Conservation (phyloP, 2,797 vertebrate species). For the Rhadinocentrus ornatus region DNA sequence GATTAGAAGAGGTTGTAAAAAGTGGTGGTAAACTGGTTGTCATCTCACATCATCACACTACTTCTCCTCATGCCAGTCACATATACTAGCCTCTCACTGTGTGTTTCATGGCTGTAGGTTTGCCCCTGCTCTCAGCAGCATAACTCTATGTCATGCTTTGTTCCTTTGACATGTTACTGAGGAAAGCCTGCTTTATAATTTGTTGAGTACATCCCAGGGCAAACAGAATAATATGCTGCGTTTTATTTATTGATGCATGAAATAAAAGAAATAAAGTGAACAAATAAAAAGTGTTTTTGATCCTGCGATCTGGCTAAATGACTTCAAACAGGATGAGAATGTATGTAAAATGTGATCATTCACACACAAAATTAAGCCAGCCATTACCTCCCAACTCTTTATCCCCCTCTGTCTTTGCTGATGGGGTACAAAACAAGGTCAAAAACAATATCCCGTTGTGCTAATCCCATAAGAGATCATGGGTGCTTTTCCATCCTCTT, state of each 20-base stretch:
- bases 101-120: constrained; percentile 24
- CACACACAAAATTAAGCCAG: neutral
- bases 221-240: neutral
- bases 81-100: constrained; percentile 7
- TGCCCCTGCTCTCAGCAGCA: neutral
- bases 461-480: constrained; percentile 70
- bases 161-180: constrained; percentile 44
- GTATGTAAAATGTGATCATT: neutral
- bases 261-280: neutral
- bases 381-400: neutral
- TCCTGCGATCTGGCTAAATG: neutral
- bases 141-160: constrained; percentile 40
- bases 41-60: neutral
- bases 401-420: constrained; percentile 21
- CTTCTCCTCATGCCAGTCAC: constrained; percentile 4
- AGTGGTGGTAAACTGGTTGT: neutral
- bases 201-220: neutral
- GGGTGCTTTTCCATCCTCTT: constrained; percentile 67
- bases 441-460: constrained; percentile 66
- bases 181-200: neutral
- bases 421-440: constrained; percentile 63
- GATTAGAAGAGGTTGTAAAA: neutral
- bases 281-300: neutral
- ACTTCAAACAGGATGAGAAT: neutral
- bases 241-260: neutral